phyloP scores from a whole-genome alignment of 64 coral and sea anemone species.

The Cladopsammia gracilis region DNA sequence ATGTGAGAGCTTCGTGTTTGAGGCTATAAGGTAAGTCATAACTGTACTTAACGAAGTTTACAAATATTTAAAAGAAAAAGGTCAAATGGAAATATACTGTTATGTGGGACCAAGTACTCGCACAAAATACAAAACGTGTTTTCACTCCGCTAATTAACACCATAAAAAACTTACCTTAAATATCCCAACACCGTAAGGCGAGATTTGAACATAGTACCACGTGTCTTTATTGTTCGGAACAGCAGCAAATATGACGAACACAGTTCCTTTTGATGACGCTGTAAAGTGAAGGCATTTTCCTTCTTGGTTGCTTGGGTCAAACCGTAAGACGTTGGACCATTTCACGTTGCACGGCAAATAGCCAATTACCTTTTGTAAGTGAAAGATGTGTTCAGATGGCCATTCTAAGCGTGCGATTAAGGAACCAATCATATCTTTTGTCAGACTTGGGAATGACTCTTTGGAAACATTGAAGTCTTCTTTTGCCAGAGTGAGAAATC shows the following conservation, averaged over 20 bases:
- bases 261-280: background rate
- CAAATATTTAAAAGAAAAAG: no score
- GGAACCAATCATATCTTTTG: background rate
- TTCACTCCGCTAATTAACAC: no score
- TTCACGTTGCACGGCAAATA: no score
- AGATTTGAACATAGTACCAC: background rate
- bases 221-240: no score
- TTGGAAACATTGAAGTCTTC: background rate
- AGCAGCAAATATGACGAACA: no score
- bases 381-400: background rate
- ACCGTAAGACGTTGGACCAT: background rate
- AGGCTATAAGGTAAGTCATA: no score
- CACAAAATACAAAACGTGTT: no score
- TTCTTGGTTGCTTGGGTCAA: conserved; percentile 2
- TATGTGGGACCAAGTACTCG: no score
- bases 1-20: no score
- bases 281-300: background rate
- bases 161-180: background rate
- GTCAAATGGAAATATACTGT: background rate
- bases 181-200: background rate
- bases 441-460: background rate
- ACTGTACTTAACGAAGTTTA: no score
- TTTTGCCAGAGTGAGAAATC: background rate
- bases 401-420: no score
- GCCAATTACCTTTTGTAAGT: background rate